These are phyloP conservation scores for Blomia tropicalis DNA, from an alignment of 2,888 invertebrate genomes.

Conservation along the genomic window DNA sequence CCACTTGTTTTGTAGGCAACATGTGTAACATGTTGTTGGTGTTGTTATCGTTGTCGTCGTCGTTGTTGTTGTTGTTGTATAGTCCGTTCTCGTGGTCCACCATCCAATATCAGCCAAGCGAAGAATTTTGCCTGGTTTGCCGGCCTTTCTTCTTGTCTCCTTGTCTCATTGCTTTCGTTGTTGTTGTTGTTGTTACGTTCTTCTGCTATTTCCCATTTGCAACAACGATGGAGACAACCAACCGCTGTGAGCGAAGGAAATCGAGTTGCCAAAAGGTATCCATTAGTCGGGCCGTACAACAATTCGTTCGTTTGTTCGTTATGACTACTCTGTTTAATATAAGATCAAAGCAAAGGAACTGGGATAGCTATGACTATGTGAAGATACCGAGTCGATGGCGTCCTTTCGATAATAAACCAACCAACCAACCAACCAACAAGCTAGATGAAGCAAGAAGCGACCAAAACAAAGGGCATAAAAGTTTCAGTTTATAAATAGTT, in stretches of 20 bases:
- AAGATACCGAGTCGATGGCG: too few species aligned
- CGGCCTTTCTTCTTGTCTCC: background rate
- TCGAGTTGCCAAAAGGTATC: constrained; percentile 14
- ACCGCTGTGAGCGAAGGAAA: background rate
- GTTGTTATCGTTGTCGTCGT: background rate
- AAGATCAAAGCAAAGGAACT: too few species aligned
- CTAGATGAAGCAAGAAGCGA: background rate
- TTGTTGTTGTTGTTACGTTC: too few species aligned
- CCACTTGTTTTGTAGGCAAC: constrained; percentile 2
- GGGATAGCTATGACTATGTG: too few species aligned
- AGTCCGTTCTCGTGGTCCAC: background rate
- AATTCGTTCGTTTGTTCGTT: too few species aligned
- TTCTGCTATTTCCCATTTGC: too few species aligned
- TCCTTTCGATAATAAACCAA: background rate
- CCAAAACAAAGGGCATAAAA: background rate
- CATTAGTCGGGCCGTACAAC: constrained; percentile 4
- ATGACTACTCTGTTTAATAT: too few species aligned
- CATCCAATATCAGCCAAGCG: constrained; percentile 1
- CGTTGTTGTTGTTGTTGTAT: background rate
- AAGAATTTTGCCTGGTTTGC: background rate
- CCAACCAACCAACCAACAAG: too few species aligned
- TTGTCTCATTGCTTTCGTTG: background rate
- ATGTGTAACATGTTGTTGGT: background rate
- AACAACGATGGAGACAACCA: background rate
- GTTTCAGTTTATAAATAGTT: constrained; percentile 5